Evolutionary conservation across 2,888 invertebrate genomes (phyloP), one percentile per base, ranked within the genome.

Genomic region (Drosophila kanekoi): DNA sequence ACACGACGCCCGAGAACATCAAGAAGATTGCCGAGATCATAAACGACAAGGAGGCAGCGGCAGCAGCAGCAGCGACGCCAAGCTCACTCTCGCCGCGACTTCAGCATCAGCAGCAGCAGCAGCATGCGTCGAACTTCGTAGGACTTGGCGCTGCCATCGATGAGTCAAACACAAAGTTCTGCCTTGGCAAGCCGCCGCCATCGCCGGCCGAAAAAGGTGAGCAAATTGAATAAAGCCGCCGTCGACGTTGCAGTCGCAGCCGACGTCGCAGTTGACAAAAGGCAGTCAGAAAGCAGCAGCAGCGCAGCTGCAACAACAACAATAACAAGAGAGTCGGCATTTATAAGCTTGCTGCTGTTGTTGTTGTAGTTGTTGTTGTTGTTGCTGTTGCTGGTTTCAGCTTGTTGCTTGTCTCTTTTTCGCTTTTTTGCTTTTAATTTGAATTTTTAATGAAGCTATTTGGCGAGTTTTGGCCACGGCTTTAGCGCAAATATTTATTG

Each of bases 11-110:
- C 47, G 92, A 92, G 72, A 92, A 92, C 79, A 85, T 91, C 48
- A 92, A 92, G 85, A 92, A 92, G 87, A 92, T 92, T 69, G 91
- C 91, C 84, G 92, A 92, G 87, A 89, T 91, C 82, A 92, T 92
- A 78, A 83, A 65, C 35, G 72, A 71, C 64, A 75, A 63, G 35
- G 66, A 68, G 20, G 63, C 61, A 49, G 59, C 48, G 2, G 52
- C 33, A 5, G 66, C 56, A 14, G 53, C 58, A 9, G 38, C 53
- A 0, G 62, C 73, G 65, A 57, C 75, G 58, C 61, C 72, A 35
- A 49, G 45, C 47, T 62, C 63, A 20, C 49, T 56, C 28, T 53
- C 75, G 28, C 61, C 61, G 38, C 72, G 70, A 67, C 58, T 61
- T 35, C 76, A 61, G 37, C 59, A 56, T 35, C 76, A 61, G 37